Base-by-base conservation (phyloP, 2,888 invertebrate species). In the Acrocyrtus sp. region DNA sequence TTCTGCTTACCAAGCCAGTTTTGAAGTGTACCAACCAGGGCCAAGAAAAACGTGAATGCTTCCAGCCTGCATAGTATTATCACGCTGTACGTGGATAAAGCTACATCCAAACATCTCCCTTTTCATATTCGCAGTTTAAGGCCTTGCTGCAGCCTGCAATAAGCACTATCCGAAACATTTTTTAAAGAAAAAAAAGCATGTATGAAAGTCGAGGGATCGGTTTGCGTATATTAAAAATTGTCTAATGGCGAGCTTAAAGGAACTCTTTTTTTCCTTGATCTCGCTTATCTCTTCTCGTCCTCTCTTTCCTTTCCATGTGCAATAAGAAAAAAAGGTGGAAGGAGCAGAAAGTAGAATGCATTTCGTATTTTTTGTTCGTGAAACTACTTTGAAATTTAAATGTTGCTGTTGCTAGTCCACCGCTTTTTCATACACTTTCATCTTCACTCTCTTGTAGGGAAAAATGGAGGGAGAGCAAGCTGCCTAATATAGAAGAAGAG, bases 301-400 rank as follows among this genome's bases (percentile, higher is more conserved):
- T n/a, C n/a, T n/a, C 34, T 43, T 54, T 65, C 19, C 29, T 54
- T 54, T 45, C 26, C 63, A 34, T 47, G 53, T 19, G 26, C 6
- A n/a, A 5, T 19, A 21, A 4, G 6, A 26, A 51, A 51, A 4
- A 51, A 56, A 62, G 51, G 43, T 62, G 62, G n/a, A n/a, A n/a
- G n/a, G n/a, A n/a, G n/a, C n/a, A n/a, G n/a, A n/a, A n/a, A n/a
- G n/a, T n/a, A 12, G 39, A 39, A 12, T 10, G 12, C 39, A 12
- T 39, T 39, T 39, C n/a, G n/a, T n/a, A n/a, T n/a, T n/a, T 65
- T 65, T 65, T 54, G 29, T 54, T 29, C 43, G 47, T 21, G 51
- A 45, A 65, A 53, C 54, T 65, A 54, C 27, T 57, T 66, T 66
- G 57, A 66, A 66, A 65, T 65, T 65, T 56, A 56, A 66, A 66